Conservation (phyloP, 2,888 invertebrate species). For the Rutpela maculata region DNA sequence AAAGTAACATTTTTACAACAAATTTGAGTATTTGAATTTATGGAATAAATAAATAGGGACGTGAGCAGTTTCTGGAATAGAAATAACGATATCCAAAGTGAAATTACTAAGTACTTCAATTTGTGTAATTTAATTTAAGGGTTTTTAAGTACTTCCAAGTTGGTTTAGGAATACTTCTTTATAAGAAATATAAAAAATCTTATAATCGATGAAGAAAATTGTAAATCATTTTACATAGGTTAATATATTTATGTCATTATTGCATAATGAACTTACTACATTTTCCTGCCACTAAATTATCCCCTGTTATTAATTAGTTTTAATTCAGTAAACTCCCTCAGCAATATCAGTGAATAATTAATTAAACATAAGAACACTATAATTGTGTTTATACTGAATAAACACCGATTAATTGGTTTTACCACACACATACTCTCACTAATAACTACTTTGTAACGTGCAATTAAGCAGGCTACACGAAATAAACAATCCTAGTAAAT, state of each 20-base stretch:
- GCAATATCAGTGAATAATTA: constrained; percentile 15
- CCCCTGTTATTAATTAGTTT: constrained; percentile 16
- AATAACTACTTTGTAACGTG: constrained; percentile 50
- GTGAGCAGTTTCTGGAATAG: no score
- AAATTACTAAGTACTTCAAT: no score
- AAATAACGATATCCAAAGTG: no score
- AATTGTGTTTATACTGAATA: constrained; percentile 41
- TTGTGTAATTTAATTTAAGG: no score
- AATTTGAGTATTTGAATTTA: no score
- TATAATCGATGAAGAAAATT: neutral
- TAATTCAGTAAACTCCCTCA: constrained; percentile 15
- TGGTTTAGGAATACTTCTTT: neutral
- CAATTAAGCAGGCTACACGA: constrained; percentile 45
- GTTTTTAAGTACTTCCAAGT: no score
- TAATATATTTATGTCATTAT: neutral
- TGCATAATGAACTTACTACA: neutral
- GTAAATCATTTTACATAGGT: neutral
- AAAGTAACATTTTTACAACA: no score
- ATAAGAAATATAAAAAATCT: no score
- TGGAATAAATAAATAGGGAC: no score
- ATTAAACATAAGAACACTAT: constrained; percentile 22
- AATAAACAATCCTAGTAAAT: constrained; percentile 49
- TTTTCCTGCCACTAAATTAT: neutral
- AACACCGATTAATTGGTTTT: constrained; percentile 47
- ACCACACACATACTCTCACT: constrained; percentile 52